Percentiles rank a stretch among this genome's conserved stretches.
Conservation (phyloP, 2,888 invertebrate species). For the Pelosia muscerda region DNA sequence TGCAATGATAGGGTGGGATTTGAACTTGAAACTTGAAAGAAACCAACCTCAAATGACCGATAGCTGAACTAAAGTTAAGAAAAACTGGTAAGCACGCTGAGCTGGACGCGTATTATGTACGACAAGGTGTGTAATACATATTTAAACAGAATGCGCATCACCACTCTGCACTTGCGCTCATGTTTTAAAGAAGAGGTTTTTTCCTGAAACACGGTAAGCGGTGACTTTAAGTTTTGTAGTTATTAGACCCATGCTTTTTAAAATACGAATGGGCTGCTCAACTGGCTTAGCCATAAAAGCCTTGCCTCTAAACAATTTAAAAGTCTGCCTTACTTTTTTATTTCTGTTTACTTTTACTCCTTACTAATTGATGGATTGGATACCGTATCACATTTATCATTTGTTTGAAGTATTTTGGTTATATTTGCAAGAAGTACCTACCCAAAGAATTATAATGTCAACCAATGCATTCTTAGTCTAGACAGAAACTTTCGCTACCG, state of each 20-base stretch:
- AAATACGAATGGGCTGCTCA: not conserved
- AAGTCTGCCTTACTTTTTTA: too few species aligned
- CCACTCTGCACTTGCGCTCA: not conserved
- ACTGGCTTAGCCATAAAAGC: not conserved
- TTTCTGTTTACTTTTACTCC: too few species aligned
- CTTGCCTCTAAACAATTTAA: too few species aligned
- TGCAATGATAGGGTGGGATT: not conserved
- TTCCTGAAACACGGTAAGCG: not conserved
- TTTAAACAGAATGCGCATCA: not conserved
- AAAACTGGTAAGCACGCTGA: not conserved
- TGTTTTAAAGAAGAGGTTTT: not conserved
- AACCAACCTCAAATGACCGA: not conserved
- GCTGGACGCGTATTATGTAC: not conserved
- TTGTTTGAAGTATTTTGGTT: not conserved
- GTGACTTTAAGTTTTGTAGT: not conserved
- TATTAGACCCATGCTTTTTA: not conserved
- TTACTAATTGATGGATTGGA: too few species aligned
- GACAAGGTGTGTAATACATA: not conserved
- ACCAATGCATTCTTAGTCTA: not conserved
- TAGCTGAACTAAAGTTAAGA: not conserved
- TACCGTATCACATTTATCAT: too few species aligned
- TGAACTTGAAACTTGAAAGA: too few species aligned
- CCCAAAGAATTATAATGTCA: not conserved
- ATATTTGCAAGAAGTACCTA: not conserved
- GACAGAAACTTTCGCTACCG: not conserved